Conservation (phyloP, 2,113 vertebrate species). For the Noctilio leporinus region DNA sequence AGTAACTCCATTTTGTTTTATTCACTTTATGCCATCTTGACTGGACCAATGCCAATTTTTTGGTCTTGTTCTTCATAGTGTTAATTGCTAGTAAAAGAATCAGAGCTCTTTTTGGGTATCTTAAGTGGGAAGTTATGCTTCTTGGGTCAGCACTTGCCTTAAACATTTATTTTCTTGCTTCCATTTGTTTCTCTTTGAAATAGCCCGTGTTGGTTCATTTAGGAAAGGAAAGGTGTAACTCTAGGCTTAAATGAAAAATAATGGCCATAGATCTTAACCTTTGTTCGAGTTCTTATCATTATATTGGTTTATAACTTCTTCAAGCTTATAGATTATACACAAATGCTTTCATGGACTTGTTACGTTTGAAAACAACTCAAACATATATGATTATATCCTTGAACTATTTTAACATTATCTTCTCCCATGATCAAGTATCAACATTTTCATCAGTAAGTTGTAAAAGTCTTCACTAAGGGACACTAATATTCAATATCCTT, state of each 20-base stretch:
- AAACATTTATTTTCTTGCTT: slow-evolving; percentile 3
- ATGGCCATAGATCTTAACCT: not conserved
- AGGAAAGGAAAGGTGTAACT: not conserved
- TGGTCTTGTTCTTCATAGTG: no score
- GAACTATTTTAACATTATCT: slow-evolving; percentile 17
- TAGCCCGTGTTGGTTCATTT: not conserved
- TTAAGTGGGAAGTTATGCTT: not conserved
- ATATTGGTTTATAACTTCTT: not conserved
- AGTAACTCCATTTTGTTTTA: no score
- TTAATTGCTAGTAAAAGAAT: not conserved
- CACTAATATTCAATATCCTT: not conserved
- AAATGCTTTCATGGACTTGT: not conserved
- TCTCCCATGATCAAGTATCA: not conserved
- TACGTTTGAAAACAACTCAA: not conserved
- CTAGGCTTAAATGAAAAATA: not conserved
- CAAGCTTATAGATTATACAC: not conserved
- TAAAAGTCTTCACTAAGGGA: not conserved
- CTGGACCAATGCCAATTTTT: no score
- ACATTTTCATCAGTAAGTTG: not conserved
- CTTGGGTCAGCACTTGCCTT: not conserved
- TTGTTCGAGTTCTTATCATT: not conserved
- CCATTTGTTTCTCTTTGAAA: not conserved
- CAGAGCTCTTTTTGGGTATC: not conserved
- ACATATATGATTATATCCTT: not conserved
- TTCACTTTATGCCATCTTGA: no score